These are phyloP conservation scores for Cryptocephalus moraei DNA, from an alignment of 2,888 invertebrate genomes.

Conservation along the genomic window DNA sequence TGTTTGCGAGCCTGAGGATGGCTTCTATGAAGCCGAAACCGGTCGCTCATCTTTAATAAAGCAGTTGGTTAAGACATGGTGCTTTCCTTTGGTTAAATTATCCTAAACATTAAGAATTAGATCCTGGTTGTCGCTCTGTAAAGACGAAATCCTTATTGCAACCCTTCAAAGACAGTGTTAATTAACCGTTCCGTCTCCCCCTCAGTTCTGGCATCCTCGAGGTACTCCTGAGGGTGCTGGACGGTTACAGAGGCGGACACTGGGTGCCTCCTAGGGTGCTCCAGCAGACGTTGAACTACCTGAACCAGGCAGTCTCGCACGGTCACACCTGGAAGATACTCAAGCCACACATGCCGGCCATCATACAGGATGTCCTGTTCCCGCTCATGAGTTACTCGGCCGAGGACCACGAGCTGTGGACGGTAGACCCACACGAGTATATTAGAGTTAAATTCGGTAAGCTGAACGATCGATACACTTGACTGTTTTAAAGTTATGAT, in stretches of 20 bases:
- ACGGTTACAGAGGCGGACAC: slow-evolving; percentile 31
- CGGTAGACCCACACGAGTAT: slow-evolving; percentile 93
- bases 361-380: slow-evolving; percentile 91
- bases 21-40: no score
- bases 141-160: no score
- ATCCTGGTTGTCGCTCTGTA: no score
- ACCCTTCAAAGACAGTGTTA: no score
- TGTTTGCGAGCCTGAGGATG: no score
- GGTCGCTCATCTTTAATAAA: no score
- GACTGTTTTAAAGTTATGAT: neutral
- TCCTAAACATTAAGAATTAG: no score
- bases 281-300: slow-evolving; percentile 86
- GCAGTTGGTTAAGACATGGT: no score
- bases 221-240: slow-evolving; percentile 37
- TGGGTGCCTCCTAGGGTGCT: slow-evolving; percentile 80
- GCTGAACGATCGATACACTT: slow-evolving; percentile 15
- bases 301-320: slow-evolving; percentile 74
- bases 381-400: slow-evolving; percentile 94
- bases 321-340: slow-evolving; percentile 92
- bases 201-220: slow-evolving; percentile 63
- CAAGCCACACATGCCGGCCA: slow-evolving; percentile 89
- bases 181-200: neutral
- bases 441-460: slow-evolving; percentile 92
- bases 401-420: slow-evolving; percentile 92
- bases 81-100: no score